phyloP scores from a whole-genome alignment of 2,113 vertebrate genomes.

The Morone saxatilis region DNA sequence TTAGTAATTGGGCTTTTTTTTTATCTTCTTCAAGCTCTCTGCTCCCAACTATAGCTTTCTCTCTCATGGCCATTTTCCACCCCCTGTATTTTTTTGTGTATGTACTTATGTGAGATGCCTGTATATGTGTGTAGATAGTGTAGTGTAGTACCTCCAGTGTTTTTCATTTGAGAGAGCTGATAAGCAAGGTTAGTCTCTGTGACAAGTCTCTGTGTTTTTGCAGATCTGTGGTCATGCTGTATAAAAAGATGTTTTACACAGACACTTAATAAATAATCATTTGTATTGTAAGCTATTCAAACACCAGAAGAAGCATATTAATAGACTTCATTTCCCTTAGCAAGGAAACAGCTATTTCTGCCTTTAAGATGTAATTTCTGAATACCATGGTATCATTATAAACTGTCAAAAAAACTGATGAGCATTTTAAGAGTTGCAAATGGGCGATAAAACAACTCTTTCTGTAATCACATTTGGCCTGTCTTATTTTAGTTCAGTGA shows the following conservation, averaged over 20 bases:
- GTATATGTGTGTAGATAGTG: not conserved
- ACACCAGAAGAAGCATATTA: not conserved
- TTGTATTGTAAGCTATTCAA: not conserved
- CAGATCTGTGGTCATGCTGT: not conserved
- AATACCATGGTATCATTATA: not conserved
- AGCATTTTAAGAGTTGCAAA: not conserved
- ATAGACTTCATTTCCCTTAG: not conserved
- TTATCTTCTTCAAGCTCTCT: not conserved
- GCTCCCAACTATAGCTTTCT: not conserved
- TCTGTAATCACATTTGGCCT: constrained; percentile 1
- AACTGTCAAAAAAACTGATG: not conserved
- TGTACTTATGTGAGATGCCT: not conserved
- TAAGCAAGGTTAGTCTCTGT: not conserved
- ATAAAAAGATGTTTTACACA: not conserved
- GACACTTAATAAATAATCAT: not conserved
- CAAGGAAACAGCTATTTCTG: not conserved
- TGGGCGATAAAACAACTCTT: not conserved
- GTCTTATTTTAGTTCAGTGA: constrained; percentile 42
- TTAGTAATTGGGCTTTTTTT: constrained; percentile 22
- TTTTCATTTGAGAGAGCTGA: not conserved
- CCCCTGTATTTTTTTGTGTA: not conserved
- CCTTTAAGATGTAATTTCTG: not conserved
- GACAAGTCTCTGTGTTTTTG: not conserved
- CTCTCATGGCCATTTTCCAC: not conserved
- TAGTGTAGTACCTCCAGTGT: no score